phyloP scores from a whole-genome alignment of 2,888 invertebrate genomes.

The Eupsilia transversa region DNA sequence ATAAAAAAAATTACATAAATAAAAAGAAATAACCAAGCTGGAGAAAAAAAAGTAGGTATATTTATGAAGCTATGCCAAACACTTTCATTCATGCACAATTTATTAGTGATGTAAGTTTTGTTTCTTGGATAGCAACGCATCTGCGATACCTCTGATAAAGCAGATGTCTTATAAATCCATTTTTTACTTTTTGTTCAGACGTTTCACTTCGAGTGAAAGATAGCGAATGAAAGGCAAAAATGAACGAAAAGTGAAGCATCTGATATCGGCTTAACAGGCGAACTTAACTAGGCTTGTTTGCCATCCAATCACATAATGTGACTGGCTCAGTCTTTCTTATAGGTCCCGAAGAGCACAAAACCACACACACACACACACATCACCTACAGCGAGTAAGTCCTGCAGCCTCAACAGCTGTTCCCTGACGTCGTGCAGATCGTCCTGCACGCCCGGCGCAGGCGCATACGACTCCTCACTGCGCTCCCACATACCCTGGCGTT shows the following conservation, averaged over 20 bases:
- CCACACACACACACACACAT: constrained; percentile 24
- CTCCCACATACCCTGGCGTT: constrained; percentile 83
- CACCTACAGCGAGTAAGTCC: constrained; percentile 80
- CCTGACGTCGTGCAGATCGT: constrained; percentile 80
- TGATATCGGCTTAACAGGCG: neutral
- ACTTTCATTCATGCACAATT: neutral
- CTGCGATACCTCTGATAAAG: too few relatives aligned
- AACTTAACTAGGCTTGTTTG: neutral
- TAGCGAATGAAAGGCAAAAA: neutral
- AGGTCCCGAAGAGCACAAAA: too few relatives aligned
- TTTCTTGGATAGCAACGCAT: neutral
- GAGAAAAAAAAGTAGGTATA: neutral
- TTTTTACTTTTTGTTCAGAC: neutral
- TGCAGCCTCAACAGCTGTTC: constrained; percentile 78
- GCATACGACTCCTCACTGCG: constrained; percentile 72
- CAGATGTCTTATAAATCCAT: neutral
- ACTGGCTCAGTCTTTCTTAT: neutral
- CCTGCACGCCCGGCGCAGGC: constrained; percentile 73
- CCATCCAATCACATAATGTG: neutral
- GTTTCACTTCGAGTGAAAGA: neutral
- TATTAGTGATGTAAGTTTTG: neutral
- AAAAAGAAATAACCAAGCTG: neutral
- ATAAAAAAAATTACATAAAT: constrained; percentile 39
- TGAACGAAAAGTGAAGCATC: neutral
- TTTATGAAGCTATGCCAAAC: neutral